Evolutionary conservation across 2,797 vertebrate species (phyloP), one percentile per base, ranked within the genome.

Genomic region (Labroides dimidiatus): DNA sequence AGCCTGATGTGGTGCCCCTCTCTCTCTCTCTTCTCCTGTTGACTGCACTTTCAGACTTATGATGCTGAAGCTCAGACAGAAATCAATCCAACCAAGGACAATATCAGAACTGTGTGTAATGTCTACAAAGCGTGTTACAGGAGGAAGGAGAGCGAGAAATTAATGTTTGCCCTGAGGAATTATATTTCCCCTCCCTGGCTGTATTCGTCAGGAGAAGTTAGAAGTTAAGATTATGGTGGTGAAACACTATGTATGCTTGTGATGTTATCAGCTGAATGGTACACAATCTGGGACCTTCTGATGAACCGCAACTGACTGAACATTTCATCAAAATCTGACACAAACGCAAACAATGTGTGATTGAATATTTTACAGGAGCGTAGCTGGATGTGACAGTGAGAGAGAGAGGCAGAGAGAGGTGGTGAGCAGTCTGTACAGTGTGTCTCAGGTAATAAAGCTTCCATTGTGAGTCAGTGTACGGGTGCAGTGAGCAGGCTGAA

Each of bases 41-140:
- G 82, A 87, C 85, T 81, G 49, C 61, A 33, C 64, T 49, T 60
- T 44, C 76, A 87, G 73, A 84, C 66, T 74, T 80, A 72, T 77
- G 79, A 84, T 78, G 83, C 36, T 68, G 53, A 72, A 64, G 64
- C 10, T 0, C 37, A 60, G 75, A 64, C 77, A 77, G 73, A 84
- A 81, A 85, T 87, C 83, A 78, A 81, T 84, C 27, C 45, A 60
- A 79, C 63, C 79, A 77, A 78, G 82, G 83, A 87, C 76, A 86
- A 71, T 75, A 82, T 86, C 75, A 79, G 63, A 72, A 49, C 37
- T 50, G 37, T 44, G 66, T 64, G 67, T 56, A 79, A 69, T 80
- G 75, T 85, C 81, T 48, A 76, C 76, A 82, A 69, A 69, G 33
- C 3, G 4, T 64, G 71, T 64, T 80, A 63, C 73, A 69, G 64